These are phyloP conservation scores for Cheiracanthium punctorium DNA, from an alignment of 2,888 invertebrate genomes.

Conservation along the genomic window DNA sequence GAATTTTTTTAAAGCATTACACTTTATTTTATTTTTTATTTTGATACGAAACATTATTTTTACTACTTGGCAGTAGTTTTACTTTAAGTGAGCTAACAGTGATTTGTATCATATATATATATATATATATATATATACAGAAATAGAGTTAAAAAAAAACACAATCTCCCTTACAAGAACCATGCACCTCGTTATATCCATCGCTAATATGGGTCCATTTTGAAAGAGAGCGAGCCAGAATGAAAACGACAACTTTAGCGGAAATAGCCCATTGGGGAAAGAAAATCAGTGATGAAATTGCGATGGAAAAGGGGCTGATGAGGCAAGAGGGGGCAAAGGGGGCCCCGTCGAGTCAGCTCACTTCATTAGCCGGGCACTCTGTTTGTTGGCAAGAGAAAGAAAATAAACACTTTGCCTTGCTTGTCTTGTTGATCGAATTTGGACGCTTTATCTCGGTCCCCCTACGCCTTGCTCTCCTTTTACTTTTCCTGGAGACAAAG, in stretches of 20 bases:
- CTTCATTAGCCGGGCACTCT: constrained; percentile 55
- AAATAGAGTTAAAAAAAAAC: background rate
- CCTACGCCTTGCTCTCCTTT: background rate
- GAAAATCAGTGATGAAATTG: constrained; percentile 63
- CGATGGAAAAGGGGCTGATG: constrained; percentile 28
- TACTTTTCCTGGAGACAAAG: constrained; percentile 25
- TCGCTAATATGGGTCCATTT: background rate
- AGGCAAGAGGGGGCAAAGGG: background rate
- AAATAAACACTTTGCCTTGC: constrained; percentile 56
- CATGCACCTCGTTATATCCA: background rate
- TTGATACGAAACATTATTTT: no score
- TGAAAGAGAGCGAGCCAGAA: background rate
- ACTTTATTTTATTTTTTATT: no score
- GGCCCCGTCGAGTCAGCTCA: constrained; percentile 57
- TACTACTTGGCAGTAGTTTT: no score
- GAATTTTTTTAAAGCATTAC: no score
- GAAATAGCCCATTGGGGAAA: constrained; percentile 43
- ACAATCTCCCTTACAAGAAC: background rate
- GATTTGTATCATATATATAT: no score
- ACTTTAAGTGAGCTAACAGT: no score
- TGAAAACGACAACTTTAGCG: constrained; percentile 15
- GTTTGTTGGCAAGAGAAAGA: constrained; percentile 47
- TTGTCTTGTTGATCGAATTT: constrained; percentile 47
- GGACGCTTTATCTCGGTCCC: background rate
- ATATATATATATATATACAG: background rate